Conservation (phyloP, 1,140 invertebrate species). For the Bombus breviceps region DNA sequence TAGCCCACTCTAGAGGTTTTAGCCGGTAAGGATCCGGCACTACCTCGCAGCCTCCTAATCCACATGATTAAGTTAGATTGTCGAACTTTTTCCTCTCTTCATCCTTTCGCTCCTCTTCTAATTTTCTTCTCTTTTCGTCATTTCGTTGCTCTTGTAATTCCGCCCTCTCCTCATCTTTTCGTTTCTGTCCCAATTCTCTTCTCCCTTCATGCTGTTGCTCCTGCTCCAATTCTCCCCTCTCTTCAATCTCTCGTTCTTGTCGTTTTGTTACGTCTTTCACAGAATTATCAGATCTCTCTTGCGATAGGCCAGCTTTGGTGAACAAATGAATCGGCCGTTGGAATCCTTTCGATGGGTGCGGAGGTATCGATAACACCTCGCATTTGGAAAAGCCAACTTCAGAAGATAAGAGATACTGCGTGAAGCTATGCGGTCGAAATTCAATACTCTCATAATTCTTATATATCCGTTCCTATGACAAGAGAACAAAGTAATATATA, state of each 20-base stretch:
- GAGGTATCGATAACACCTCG: conserved; percentile 91
- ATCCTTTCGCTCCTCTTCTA: background rate
- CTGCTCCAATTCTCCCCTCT: conserved; percentile 60
- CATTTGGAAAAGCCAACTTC: conserved; percentile 96
- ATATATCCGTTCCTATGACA: conserved; percentile 91
- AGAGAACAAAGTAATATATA: conserved; percentile 24
- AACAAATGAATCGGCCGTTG: conserved; percentile 93
- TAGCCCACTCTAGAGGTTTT: background rate
- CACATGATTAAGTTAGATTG: background rate
- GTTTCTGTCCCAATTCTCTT: conserved; percentile 69
- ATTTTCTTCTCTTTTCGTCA: background rate
- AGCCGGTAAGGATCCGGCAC: background rate
- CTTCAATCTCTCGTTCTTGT: conserved; percentile 75
- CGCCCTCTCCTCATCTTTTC: conserved; percentile 50
- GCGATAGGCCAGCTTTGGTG: conserved; percentile 87
- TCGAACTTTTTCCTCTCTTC: background rate
- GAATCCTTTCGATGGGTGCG: conserved; percentile 94
- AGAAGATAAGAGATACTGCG: conserved; percentile 93
- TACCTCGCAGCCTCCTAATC: background rate
- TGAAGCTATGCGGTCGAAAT: conserved; percentile 94
- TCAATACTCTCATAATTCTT: conserved; percentile 93
- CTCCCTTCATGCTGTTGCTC: background rate
- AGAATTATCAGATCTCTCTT: conserved; percentile 53
- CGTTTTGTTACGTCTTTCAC: background rate
- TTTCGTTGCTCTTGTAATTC: background rate